A percentile compares a stretch with the other conserved stretches of the same genome.
Conservation (phyloP, 2,113 vertebrate species). For the Paraplagusia blochii region DNA sequence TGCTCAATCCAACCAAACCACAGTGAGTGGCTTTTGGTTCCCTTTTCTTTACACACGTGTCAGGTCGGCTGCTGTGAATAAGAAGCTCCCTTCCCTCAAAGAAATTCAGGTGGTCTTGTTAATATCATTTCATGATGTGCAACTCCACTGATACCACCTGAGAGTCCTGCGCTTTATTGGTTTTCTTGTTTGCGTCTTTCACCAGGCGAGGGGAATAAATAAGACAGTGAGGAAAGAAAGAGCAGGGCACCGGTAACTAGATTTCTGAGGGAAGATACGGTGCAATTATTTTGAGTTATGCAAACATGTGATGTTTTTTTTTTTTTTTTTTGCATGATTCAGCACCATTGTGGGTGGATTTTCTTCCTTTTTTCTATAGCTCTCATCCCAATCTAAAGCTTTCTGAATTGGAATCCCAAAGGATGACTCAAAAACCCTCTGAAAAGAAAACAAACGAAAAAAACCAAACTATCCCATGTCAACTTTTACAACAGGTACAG, state of each 20-base stretch:
- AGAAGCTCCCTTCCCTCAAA: slow-evolving; percentile 23
- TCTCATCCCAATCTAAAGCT: slow-evolving; percentile 31
- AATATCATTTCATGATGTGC: slow-evolving; percentile 40
- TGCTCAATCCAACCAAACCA: slow-evolving; percentile 15
- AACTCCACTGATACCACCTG: slow-evolving; percentile 18
- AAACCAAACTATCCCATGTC: slow-evolving; percentile 5
- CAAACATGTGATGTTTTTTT: slow-evolving; percentile 32
- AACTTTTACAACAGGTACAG: slow-evolving; percentile 12
- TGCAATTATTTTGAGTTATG: slow-evolving; percentile 51
- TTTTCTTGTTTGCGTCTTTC: slow-evolving; percentile 41
- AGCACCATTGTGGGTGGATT: slow-evolving; percentile 22
- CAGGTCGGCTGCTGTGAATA: slow-evolving; percentile 16
- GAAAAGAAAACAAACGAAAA: slow-evolving; percentile 23
- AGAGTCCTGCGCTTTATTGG: slow-evolving; percentile 35
- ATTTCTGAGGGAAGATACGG: slow-evolving; percentile 30
- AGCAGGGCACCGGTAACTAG: slow-evolving; percentile 19
- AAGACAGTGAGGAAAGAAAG: neutral
- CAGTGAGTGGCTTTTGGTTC: slow-evolving; percentile 14
- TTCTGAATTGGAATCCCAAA: slow-evolving; percentile 10
- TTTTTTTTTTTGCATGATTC: slow-evolving; percentile 29
- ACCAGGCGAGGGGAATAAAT: neutral
- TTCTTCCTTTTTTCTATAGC: slow-evolving; percentile 5
- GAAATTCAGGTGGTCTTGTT: slow-evolving; percentile 34
- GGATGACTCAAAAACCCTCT: slow-evolving; percentile 18
- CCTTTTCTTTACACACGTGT: slow-evolving; percentile 15